Base-by-base conservation (phyloP, 2,113 vertebrate genomes). In the Neolamprologus toae region DNA sequence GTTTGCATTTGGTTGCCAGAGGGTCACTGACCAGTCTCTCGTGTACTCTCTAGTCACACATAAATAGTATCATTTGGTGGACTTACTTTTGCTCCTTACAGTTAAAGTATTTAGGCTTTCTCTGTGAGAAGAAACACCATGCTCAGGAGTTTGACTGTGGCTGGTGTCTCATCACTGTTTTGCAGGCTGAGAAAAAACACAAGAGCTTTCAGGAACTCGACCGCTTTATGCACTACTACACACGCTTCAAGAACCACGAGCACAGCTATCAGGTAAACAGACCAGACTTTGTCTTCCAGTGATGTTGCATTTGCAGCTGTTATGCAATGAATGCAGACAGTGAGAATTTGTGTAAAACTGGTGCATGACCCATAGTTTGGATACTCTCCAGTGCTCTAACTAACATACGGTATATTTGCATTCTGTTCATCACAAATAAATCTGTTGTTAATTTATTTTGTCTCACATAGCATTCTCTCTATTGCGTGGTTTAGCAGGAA, bases 201-300 rank as follows among this genome's bases (percentile, higher is more conserved):
- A 98, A 98, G 96, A 97, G 97, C 95, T 99, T 99, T 96, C 99
- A 99, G 96, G 99, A 99, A 92, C 97, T 99, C 42, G 98, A 99
- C 93, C 98, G 98, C 82, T 99, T 99, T 96, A 99, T 99, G 98
- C 99, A 99, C 95, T 99, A 99, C 95, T 99, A 99, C 86, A 98
- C 98, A 81, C 98, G 99, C 92, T 99, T 98, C 96, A 99, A 98
- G 96, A 99, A 99, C 95, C 99, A 99, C 82, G 98, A 99, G 93
- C 98, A 98, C 97, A 99, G 98, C 96, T 99, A 98, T 92, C 97
- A 98, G 98, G 99, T 99, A 94, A 94, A 95, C 89, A 71, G 14
- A 3, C 10, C 80, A 23, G 54, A 11, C 47, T 45, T 33, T 76
- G 76, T 54, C 57, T 87, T 88, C 8, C 55, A 81, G 23, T 83